Conservation (phyloP, 2,888 invertebrate genomes). For the Catocala nupta region DNA sequence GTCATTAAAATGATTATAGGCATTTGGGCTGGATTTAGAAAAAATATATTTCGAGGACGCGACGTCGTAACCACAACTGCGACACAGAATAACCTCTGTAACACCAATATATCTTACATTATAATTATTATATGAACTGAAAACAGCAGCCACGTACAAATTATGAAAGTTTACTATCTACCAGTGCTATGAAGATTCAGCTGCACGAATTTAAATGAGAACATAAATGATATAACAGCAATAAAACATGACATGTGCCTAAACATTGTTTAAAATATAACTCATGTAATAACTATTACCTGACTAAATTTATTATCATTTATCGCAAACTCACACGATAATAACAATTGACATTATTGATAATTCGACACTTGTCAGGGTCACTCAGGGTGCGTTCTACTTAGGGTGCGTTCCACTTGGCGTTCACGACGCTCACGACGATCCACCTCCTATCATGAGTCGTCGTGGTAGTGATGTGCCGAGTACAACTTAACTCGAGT, state of each 20-base stretch:
- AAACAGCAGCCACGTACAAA: slow-evolving; percentile 7
- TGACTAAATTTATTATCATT: no score
- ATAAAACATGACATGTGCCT: slow-evolving; percentile 11
- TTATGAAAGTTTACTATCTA: slow-evolving; percentile 29
- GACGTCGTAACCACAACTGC: slow-evolving; percentile 66
- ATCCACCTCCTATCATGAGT: no score
- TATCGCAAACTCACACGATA: no score
- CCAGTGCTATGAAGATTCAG: slow-evolving; percentile 21
- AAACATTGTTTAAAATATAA: slow-evolving; percentile 4
- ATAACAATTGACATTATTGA: no score
- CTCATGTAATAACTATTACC: no score
- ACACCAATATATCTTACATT: slow-evolving; percentile 16
- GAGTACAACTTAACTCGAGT: no score
- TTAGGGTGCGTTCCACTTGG: no score
- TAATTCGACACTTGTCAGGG: no score
- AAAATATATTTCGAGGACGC: slow-evolving; percentile 59
- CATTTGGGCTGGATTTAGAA: slow-evolving; percentile 57
- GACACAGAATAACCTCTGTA: slow-evolving; percentile 71
- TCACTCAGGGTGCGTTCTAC: no score
- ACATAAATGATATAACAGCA: slow-evolving; percentile 17
- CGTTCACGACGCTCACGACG: no score
- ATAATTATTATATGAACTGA: background rate
- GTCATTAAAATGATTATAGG: slow-evolving; percentile 63
- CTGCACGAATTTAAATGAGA: slow-evolving; percentile 5
- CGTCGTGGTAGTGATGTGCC: no score